Evolutionary conservation across 2,888 invertebrate genomes (phyloP).

Genomic region (Branchellion lobata): DNA sequence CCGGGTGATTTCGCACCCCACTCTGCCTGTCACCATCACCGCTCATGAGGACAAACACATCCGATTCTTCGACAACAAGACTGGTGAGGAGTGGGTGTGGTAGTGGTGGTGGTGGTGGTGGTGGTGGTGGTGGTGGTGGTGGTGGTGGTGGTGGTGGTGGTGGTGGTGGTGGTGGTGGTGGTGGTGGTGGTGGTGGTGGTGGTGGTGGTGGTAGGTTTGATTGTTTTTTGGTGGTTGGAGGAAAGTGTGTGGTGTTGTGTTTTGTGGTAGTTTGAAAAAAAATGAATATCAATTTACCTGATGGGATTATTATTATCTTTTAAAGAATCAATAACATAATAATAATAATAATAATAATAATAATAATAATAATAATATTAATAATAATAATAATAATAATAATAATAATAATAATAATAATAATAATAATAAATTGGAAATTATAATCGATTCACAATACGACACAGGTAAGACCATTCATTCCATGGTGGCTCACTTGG

Average conservation of each 20-base stretch:
- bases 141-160: background rate
- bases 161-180: background rate
- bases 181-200: background rate
- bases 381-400: too few species aligned
- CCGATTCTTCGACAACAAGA: slow-evolving; percentile 93
- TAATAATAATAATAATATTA: too few species aligned
- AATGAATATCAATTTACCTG: too few species aligned
- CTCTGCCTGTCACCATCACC: slow-evolving; percentile 89
- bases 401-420: too few species aligned
- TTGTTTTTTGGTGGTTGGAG: background rate
- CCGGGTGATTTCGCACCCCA: slow-evolving; percentile 85
- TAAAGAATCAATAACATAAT: too few species aligned
- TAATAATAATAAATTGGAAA: too few species aligned
- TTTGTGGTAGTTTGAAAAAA: too few species aligned
- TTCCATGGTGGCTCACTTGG: slow-evolving; percentile 97
- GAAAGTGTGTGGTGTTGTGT: background rate
- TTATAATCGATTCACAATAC: too few species aligned
- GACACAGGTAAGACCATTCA: slow-evolving; percentile 84
- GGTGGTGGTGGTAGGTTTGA: background rate
- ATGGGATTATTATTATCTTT: too few species aligned
- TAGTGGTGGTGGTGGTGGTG: background rate
- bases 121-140: background rate
- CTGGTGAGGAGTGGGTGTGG: slow-evolving; percentile 59
- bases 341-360: too few species aligned
- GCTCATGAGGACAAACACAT: slow-evolving; percentile 98